Conservation (phyloP, 92 coral and sea anemone species). For the Paramuricea clavata region DNA sequence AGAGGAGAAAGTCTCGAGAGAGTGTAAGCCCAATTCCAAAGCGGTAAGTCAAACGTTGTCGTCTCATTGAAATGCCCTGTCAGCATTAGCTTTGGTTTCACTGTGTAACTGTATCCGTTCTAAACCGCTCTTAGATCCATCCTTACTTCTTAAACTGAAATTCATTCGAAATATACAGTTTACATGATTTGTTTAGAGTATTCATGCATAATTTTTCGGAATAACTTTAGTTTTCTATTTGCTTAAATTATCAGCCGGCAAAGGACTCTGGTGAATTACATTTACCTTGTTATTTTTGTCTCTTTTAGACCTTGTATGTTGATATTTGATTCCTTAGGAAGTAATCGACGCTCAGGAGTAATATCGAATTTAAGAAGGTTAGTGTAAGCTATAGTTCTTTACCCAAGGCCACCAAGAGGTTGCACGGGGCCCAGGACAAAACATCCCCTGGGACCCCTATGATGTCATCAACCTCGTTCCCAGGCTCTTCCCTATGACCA, state of each 20-base stretch:
- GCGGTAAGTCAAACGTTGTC: conserved; percentile 33
- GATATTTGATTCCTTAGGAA: conserved; percentile 88
- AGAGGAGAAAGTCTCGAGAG: conserved; percentile 7
- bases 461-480: too few species aligned
- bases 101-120: background rate
- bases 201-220: too few species aligned
- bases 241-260: too few species aligned
- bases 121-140: background rate
- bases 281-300: background rate
- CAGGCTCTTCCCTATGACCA: too few species aligned
- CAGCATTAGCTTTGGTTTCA: background rate
- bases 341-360: conserved; percentile 62
- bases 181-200: too few species aligned
- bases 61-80: background rate
- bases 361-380: conserved; percentile 83
- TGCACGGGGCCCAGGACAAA: too few species aligned
- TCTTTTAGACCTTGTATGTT: conserved; percentile 84
- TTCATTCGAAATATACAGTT: too few species aligned
- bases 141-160: too few species aligned
- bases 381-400: conserved; percentile 12
- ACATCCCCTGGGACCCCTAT: too few species aligned
- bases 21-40: conserved; percentile 30
- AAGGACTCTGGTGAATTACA: too few species aligned
- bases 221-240: too few species aligned
- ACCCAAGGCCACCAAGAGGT: too few species aligned